Evolutionary conservation across 2,888 invertebrate genomes (phyloP).

Genomic region (Hermodice carunculata): DNA sequence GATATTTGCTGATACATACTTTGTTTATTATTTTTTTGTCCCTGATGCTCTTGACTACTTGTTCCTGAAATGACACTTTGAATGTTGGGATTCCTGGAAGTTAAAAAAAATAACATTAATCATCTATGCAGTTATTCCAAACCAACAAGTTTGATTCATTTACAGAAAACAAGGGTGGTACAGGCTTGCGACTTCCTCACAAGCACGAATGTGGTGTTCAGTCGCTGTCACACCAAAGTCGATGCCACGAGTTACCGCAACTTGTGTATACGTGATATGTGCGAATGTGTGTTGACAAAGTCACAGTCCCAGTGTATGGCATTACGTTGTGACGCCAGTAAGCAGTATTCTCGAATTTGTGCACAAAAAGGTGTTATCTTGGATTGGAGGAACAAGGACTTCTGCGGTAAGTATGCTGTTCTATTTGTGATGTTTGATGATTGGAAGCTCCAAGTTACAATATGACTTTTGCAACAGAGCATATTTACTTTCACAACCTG

Average conservation of each 20-base stretch:
- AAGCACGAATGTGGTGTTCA: slow-evolving; percentile 10
- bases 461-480: no score
- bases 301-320: slow-evolving; percentile 4
- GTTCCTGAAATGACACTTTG: no score
- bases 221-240: slow-evolving; percentile 24
- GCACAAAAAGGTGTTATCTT: slow-evolving; percentile 32
- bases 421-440: slow-evolving; percentile 10
- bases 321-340: slow-evolving; percentile 30
- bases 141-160: no score
- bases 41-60: no score
- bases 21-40: no score
- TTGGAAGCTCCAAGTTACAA: no score
- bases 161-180: background rate
- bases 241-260: slow-evolving; percentile 16
- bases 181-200: slow-evolving; percentile 13
- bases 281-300: slow-evolving; percentile 19
- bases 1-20: no score
- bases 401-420: slow-evolving; percentile 35
- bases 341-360: slow-evolving; percentile 35
- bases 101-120: no score
- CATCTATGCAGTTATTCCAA: no score
- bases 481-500: no score
- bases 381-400: slow-evolving; percentile 33
- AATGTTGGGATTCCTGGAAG: no score
- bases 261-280: slow-evolving; percentile 35